Evolutionary conservation across 1,140 invertebrate species (phyloP).

Genomic region (Drosophila orosa): DNA sequence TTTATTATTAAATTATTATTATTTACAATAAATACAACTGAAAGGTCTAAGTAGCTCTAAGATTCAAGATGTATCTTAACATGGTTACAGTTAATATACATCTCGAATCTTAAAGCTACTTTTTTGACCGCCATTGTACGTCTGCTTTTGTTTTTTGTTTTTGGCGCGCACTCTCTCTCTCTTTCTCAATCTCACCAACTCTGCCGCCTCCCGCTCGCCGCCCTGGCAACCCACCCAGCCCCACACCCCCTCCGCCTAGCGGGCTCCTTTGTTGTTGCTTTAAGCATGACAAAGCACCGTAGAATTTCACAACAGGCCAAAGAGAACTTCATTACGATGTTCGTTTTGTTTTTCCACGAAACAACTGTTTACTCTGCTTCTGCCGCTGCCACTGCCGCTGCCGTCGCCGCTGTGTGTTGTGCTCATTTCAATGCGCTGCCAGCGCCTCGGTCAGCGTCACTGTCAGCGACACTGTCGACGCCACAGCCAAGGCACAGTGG

Average conservation of each 20-base stretch:
- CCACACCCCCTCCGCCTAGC: not conserved
- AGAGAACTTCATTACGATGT: slow-evolving; percentile 78
- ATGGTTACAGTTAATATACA: too few species aligned
- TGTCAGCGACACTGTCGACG: slow-evolving; percentile 16
- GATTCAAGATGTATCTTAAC: too few species aligned
- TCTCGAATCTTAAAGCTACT: not conserved
- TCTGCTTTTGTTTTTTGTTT: slow-evolving; percentile 58
- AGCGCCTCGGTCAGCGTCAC: slow-evolving; percentile 35
- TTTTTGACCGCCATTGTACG: not conserved
- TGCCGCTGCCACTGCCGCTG: slow-evolving; percentile 49
- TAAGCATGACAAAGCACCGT: slow-evolving; percentile 81
- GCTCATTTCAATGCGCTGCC: slow-evolving; percentile 74
- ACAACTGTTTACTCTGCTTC: slow-evolving; percentile 75
- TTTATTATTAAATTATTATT: too few species aligned
- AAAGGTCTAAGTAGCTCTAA: too few species aligned
- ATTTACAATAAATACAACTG: too few species aligned
- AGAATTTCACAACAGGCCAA: slow-evolving; percentile 80
- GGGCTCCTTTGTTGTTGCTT: slow-evolving; percentile 59
- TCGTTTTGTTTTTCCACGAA: slow-evolving; percentile 82
- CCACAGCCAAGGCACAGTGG: not conserved
- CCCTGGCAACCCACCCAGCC: slow-evolving; percentile 17
- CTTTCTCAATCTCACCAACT: slow-evolving; percentile 44
- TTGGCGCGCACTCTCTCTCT: slow-evolving; percentile 72
- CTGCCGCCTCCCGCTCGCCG: slow-evolving; percentile 28
- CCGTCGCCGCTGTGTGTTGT: slow-evolving; percentile 44